Percentiles rank a stretch among this genome's conserved stretches.
Evolutionary conservation across 2,888 invertebrate species (phyloP).

Genomic region (Balanococcus diminutus): DNA sequence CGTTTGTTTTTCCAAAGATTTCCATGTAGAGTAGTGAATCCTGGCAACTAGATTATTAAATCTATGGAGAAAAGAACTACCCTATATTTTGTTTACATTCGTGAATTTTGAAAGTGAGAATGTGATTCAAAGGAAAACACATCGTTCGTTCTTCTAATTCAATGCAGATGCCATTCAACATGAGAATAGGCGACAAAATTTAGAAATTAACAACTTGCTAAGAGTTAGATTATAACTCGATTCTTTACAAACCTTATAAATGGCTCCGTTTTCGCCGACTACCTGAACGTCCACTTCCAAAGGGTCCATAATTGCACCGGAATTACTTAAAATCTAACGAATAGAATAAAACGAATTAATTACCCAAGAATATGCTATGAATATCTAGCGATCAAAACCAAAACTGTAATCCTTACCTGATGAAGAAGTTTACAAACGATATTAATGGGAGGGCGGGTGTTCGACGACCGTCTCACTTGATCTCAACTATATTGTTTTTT

Average conservation of each 20-base stretch:
- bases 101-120: neutral
- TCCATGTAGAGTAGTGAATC: too few relatives aligned
- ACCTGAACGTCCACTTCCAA: constrained; percentile 98
- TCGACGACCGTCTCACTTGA: too few relatives aligned
- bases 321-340: constrained; percentile 49
- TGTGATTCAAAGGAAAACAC: constrained; percentile 27
- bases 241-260: constrained; percentile 79
- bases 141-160: neutral
- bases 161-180: constrained; percentile 8
- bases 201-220: neutral
- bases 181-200: neutral
- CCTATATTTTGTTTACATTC: neutral
- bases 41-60: too few relatives aligned
- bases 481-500: too few relatives aligned
- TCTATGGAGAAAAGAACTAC: neutral
- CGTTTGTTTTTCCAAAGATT: too few relatives aligned
- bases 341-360: constrained; percentile 41
- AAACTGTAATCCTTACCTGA: constrained; percentile 54
- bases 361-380: constrained; percentile 46
- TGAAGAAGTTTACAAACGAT: constrained; percentile 55
- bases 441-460: too few relatives aligned
- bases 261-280: constrained; percentile 97
- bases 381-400: constrained; percentile 51
- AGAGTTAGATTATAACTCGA: neutral
- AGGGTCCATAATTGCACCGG: constrained; percentile 86